phyloP scores from a whole-genome alignment of 1,140 invertebrate species.

The Heliconius congener region DNA sequence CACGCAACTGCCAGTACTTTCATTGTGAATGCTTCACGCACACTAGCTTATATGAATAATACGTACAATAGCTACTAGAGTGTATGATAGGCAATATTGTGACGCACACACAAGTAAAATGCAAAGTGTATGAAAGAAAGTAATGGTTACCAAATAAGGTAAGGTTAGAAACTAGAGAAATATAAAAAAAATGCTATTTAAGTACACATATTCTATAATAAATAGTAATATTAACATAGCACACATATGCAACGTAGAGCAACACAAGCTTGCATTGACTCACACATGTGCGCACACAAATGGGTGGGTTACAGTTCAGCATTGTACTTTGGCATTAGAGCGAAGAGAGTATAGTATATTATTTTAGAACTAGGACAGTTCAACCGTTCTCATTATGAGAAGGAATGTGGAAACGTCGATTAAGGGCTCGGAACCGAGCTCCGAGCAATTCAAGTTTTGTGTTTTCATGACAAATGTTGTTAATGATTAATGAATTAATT shows the following conservation, averaged over 20 bases:
- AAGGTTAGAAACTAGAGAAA: neutral
- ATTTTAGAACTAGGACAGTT: slow-evolving; percentile 68
- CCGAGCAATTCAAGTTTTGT: slow-evolving; percentile 18
- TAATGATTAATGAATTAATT: slow-evolving; percentile 21
- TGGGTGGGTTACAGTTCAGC: slow-evolving; percentile 58
- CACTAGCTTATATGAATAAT: slow-evolving; percentile 27
- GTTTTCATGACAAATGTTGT: slow-evolving; percentile 22
- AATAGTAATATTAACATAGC: slow-evolving; percentile 22
- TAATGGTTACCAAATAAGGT: neutral
- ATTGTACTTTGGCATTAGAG: slow-evolving; percentile 73
- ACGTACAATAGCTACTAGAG: neutral
- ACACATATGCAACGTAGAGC: slow-evolving; percentile 34
- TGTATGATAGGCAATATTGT: neutral
- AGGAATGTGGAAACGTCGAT: slow-evolving; percentile 37
- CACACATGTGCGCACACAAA: slow-evolving; percentile 35
- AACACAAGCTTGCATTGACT: slow-evolving; percentile 47
- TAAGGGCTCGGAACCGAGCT: slow-evolving; percentile 16
- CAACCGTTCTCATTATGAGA: slow-evolving; percentile 59
- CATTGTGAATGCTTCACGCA: slow-evolving; percentile 73
- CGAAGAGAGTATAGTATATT: slow-evolving; percentile 69
- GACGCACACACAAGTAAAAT: slow-evolving; percentile 28
- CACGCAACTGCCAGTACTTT: slow-evolving; percentile 75
- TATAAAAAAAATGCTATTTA: neutral
- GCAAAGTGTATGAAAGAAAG: neutral
- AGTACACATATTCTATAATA: neutral